phyloP scores from a whole-genome alignment of 53 echinoderm and acorn worm species.

The Actinopyga echinites region DNA sequence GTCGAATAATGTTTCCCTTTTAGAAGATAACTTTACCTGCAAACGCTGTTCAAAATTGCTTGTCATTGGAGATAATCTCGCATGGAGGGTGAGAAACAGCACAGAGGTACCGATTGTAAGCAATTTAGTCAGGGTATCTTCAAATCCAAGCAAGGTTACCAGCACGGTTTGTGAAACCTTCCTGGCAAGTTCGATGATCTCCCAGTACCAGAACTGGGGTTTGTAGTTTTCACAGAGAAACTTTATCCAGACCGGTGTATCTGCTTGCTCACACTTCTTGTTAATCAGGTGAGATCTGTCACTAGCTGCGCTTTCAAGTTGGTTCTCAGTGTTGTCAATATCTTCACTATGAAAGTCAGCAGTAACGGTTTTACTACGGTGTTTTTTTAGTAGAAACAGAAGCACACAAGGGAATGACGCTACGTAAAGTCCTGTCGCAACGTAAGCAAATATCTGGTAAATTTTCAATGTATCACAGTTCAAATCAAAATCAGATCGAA shows the following conservation, averaged over 20 bases:
- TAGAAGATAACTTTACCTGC: no score
- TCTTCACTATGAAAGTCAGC: background rate
- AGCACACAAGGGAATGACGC: background rate
- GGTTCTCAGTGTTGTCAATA: no score
- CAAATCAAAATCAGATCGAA: slow-evolving; percentile 9
- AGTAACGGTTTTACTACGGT: background rate
- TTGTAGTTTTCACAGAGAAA: slow-evolving; percentile 19
- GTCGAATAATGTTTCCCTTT: no score
- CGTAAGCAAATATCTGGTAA: slow-evolving; percentile 14
- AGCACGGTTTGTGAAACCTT: background rate
- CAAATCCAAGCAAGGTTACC: background rate
- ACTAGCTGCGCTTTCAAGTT: no score
- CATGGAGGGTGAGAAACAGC: slow-evolving; percentile 5
- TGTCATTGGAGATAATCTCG: slow-evolving; percentile 3
- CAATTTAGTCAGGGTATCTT: background rate
- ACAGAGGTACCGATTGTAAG: background rate
- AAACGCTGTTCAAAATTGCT: background rate
- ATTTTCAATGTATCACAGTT: background rate
- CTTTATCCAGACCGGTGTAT: slow-evolving; percentile 1
- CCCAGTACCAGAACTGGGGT: background rate
- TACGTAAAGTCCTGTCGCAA: background rate
- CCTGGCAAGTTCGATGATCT: background rate
- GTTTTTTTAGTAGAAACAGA: background rate
- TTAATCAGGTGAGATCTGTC: no score
- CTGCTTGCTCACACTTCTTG: no score